Evolutionary conservation across 2,888 invertebrate species (phyloP), one percentile per base, ranked within the genome.

Genomic region (Polydesmus complanatus): DNA sequence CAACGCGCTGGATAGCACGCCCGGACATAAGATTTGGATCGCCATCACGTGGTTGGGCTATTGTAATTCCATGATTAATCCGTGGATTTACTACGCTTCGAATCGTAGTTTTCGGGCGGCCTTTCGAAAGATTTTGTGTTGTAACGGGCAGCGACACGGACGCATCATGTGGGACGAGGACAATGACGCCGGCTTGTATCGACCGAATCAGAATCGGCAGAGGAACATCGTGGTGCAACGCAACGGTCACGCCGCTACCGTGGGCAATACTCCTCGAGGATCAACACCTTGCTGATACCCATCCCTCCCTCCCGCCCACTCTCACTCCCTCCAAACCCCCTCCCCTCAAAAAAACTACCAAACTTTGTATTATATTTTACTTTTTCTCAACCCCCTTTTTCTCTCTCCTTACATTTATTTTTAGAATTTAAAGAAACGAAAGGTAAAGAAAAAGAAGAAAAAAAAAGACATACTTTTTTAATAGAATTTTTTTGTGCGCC

Each of bases 1-100:
- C 52, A 81, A 85, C 64, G 91, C 92, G 73, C 88, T 93, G 49
- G 84, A 87, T 65, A 84, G 85, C 1, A 78, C 90, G 61, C 53
- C 47, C n/a, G 64, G 64, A 50, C 55, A 60, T 51, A 62, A 64
- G 48, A 79, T 92, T 60, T 94, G 94, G 78, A 88, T 90, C 18
- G 82, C 94, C 27, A 82, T 94, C 22, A 95, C 96, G 77, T 97
- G 96, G 95, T 79, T 97, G 65, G 97, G 96, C 1, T 96, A 96
- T 77, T 92, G 93, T 77, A 96, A 96, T 75, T 92, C 92, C 1
- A 95, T 94, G 3, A 86, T 95, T 67, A 96, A 95, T 73, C 95
- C 95, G 0, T 84, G 91, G 72, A 92, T 95, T 66, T 95, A 95
- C 74, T 94, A 93, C 11, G 79, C 93, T 62, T 94, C 94, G 77